Base-by-base conservation (phyloP, 2,113 vertebrate species). In the Circaetus gallicus region DNA sequence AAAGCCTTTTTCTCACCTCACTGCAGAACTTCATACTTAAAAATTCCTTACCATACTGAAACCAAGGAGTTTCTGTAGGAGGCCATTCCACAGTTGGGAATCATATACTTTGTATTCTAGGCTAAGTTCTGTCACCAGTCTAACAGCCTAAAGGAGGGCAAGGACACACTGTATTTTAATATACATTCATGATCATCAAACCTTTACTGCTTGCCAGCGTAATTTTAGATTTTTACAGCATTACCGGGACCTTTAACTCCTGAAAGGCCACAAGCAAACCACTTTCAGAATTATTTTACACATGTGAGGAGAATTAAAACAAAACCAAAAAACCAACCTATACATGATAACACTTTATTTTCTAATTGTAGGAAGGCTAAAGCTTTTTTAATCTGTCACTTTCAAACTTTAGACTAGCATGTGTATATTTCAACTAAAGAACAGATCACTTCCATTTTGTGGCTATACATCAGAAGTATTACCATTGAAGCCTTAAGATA, bases 31-130 rank as follows among this genome's bases (percentile, higher is more conserved):
- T 86, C 8, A 59, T 36, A 34, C 32, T 65, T 63, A 67, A 22
- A 43, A 69, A 55, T 67, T 56, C 50, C 98, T 98, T 97, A 99
- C 99, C 99, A 99, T 98, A 40, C 98, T 99, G 97, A 99, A 99
- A 56, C 97, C 95, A 17, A 99, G 97, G 61, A 99, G 98, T 94
- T 99, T 99, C 97, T 99, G 99, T 26, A 99, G 95, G 14, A 99
- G 97, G 58, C 98, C 98, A 55, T 99, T 99, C 99, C 99, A 99
- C 59, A 99, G 98, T 78, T 99, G 98, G 42, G 98, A 90, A 82
- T 99, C 99, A 7, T 99, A 99, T 8, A 99, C 98, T 92, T 98
- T 97, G 89, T 99, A 99, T 89, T 99, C 99, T 67, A 99, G 96
- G 67, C 99, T 99, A 8, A 99, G 98, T 71, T 99, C 99, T 32